phyloP scores from a whole-genome alignment of 2,113 vertebrate genomes.

The Columba livia region DNA sequence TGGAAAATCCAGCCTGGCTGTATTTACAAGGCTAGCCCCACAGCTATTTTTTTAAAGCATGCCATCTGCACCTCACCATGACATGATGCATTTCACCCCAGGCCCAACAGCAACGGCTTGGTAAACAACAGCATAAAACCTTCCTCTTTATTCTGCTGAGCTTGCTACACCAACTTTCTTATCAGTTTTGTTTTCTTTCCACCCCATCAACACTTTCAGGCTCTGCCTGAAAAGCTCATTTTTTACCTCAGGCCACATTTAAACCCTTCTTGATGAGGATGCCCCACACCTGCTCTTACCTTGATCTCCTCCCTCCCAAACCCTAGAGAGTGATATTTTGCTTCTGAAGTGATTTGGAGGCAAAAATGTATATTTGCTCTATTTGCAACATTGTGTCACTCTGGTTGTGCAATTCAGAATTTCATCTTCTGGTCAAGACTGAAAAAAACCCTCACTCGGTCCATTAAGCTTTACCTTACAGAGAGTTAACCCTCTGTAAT shows the following conservation, averaged over 20 bases:
- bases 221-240: neutral
- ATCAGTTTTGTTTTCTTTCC: neutral
- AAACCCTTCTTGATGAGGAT: neutral
- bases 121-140: neutral
- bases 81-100: neutral
- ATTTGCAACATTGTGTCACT: neutral
- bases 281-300: neutral
- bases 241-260: neutral
- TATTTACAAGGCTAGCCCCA: neutral
- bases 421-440: neutral
- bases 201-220: neutral
- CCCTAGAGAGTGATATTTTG: neutral
- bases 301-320: neutral
- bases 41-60: neutral
- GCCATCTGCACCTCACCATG: neutral
- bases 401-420: neutral
- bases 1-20: neutral
- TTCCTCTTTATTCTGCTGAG: neutral
- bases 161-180: neutral
- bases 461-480: neutral
- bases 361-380: rapidly evolving
- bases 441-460: neutral
- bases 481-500: neutral
- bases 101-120: neutral
- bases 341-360: neutral